Evolutionary conservation across 1,140 invertebrate genomes (phyloP).

Genomic region (Sipha flava): DNA sequence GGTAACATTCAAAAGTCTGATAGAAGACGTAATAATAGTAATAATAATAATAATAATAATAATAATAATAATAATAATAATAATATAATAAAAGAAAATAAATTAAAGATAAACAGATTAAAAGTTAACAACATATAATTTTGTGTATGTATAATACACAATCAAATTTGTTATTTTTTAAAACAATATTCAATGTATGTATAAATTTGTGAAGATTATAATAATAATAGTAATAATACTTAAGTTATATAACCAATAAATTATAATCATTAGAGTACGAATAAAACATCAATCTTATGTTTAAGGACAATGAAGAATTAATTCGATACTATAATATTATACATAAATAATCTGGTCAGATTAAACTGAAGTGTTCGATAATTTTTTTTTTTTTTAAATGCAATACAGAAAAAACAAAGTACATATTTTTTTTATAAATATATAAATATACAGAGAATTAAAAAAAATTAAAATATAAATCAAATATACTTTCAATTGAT

Average conservation of each 20-base stretch:
- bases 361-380: no score
- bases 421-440: no score
- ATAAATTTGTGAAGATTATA: neutral
- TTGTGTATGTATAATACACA: neutral
- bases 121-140: slow-evolving; percentile 5
- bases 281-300: neutral
- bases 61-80: neutral
- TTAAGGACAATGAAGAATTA: neutral
- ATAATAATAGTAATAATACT: neutral
- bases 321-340: neutral
- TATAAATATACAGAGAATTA: no score
- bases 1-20: slow-evolving; percentile 29
- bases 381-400: neutral
- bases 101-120: slow-evolving; percentile 7
- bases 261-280: neutral
- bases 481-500: no score
- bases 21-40: slow-evolving; percentile 19
- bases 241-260: neutral
- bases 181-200: neutral
- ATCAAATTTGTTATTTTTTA: neutral
- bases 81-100: neutral
- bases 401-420: neutral
- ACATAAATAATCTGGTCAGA: neutral
- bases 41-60: neutral
- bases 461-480: no score